A percentile compares a stretch with the other conserved stretches of the same genome.
Conservation (phyloP, 53 echinoderm and acorn worm genomes). For the Pentamera pediparva region DNA sequence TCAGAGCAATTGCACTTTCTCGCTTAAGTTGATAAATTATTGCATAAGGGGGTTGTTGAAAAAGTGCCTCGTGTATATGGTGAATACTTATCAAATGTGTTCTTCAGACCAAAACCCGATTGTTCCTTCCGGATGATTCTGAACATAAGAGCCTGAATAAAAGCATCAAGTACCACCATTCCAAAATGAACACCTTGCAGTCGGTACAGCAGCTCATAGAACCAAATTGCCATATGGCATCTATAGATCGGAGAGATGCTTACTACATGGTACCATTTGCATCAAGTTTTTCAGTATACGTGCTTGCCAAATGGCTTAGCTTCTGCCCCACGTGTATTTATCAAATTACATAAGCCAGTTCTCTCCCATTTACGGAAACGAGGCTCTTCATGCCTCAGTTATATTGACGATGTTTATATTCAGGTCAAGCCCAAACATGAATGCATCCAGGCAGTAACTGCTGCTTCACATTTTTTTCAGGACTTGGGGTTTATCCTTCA, state of each 20-base stretch:
- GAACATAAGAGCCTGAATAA: conserved; percentile 26
- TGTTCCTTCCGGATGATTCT: conserved; percentile 30
- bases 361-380: conserved; percentile 30
- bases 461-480: background rate
- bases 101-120: conserved; percentile 36
- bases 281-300: conserved; percentile 42
- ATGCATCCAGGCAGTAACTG: background rate
- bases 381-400: conserved; percentile 29
- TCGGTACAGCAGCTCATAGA: conserved; percentile 26
- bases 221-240: conserved; percentile 43
- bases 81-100: conserved; percentile 36
- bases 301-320: conserved; percentile 41
- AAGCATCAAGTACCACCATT: conserved; percentile 34
- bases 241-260: conserved; percentile 46
- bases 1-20: too few relatives aligned
- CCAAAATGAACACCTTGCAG: conserved; percentile 42
- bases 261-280: conserved; percentile 46
- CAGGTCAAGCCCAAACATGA: conserved; percentile 10
- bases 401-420: conserved; percentile 40
- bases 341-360: conserved; percentile 52
- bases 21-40: background rate
- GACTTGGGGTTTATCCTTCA: conserved; percentile 35
- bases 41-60: conserved; percentile 24
- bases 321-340: conserved; percentile 46
- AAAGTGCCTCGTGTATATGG: background rate